Evolutionary conservation across 23 tunicate species (phyloP).

Genomic region (Trididemnum clinides): DNA sequence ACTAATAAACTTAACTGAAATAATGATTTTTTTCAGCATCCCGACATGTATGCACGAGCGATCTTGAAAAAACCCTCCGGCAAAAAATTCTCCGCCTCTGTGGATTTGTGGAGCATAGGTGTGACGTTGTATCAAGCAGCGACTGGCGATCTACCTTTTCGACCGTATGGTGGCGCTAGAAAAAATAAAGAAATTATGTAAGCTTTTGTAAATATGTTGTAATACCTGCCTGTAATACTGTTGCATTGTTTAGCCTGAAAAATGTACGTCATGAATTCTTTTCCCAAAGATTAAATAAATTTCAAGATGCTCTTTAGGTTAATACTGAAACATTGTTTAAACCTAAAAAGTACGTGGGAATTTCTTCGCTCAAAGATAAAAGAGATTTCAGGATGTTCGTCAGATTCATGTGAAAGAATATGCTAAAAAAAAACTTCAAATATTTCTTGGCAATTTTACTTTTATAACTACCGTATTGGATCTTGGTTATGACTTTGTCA

Average conservation of each 20-base stretch:
- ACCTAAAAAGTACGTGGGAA: too few relatives aligned
- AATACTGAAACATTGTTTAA: too few relatives aligned
- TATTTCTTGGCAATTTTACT: too few relatives aligned
- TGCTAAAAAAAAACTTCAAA: too few relatives aligned
- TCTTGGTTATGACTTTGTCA: too few relatives aligned
- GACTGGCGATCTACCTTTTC: constrained; percentile 90
- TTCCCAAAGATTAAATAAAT: neutral
- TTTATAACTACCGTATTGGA: too few relatives aligned
- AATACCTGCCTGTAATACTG: neutral
- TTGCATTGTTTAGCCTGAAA: neutral
- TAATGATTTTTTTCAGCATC: constrained; percentile 83
- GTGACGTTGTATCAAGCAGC: constrained; percentile 96
- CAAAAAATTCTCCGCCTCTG: constrained; percentile 69
- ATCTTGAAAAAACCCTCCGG: constrained; percentile 61
- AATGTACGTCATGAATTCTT: neutral
- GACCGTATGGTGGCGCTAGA: constrained; percentile 91
- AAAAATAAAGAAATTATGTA: constrained; percentile 81
- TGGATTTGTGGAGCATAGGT: constrained; percentile 93
- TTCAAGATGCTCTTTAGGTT: neutral
- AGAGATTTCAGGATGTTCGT: too few relatives aligned
- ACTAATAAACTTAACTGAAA: too few relatives aligned
- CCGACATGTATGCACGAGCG: constrained; percentile 90
- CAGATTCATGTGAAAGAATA: too few relatives aligned
- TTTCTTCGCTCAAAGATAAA: too few relatives aligned
- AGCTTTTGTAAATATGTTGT: neutral